Evolutionary conservation across 2,113 vertebrate genomes (phyloP).

Genomic region (Bungarus multicinctus): DNA sequence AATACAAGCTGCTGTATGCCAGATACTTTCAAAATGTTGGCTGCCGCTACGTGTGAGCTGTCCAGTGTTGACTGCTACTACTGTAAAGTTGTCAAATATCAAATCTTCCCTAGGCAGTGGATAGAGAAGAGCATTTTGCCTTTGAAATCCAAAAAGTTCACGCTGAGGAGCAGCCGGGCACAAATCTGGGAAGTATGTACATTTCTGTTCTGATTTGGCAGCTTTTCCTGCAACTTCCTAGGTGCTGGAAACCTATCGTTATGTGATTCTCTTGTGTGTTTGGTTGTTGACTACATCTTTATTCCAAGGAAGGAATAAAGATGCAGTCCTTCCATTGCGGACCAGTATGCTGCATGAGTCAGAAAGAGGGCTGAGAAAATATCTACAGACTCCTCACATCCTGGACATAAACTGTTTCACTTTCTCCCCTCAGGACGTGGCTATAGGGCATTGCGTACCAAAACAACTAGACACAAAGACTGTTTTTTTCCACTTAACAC

Average conservation of each 20-base stretch:
- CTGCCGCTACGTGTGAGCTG: background rate
- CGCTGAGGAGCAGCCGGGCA: no score
- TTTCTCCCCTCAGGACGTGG: background rate
- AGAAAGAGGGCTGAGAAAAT: background rate
- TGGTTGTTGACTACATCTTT: background rate
- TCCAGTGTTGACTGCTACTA: background rate
- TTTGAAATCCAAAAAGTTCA: background rate
- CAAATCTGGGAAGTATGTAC: no score
- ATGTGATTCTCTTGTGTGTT: background rate
- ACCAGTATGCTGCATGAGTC: background rate
- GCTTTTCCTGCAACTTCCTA: background rate
- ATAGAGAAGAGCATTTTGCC: background rate
- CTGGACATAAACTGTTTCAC: background rate
- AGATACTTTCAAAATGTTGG: constrained; percentile 1
- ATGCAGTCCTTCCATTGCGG: background rate
- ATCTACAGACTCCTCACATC: background rate
- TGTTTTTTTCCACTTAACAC: background rate
- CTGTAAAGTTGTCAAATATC: background rate
- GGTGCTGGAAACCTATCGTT: no score
- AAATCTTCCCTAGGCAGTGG: background rate
- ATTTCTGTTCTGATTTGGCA: background rate
- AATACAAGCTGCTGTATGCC: background rate
- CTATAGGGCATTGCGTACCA: background rate
- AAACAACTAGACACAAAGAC: background rate
- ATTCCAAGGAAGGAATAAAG: background rate